A percentile compares a stretch with the other conserved stretches of the same genome.
phyloP scores from a whole-genome alignment of 2,888 invertebrate genomes.

The Copidosoma aretas region DNA sequence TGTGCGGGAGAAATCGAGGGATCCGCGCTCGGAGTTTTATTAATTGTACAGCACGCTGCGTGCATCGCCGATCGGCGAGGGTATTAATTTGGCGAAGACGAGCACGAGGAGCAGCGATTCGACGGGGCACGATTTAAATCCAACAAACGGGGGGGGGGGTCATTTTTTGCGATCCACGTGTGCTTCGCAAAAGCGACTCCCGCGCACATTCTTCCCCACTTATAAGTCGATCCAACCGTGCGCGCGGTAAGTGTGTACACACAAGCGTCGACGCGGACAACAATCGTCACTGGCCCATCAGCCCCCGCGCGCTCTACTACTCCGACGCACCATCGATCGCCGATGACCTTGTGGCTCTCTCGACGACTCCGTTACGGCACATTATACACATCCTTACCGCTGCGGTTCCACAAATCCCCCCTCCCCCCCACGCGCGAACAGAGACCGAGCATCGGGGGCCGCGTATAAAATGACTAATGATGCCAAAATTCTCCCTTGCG shows the following conservation, averaged over 20 bases:
- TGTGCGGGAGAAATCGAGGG: too few relatives aligned
- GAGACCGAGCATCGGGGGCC: background rate
- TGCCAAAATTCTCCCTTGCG: constrained; percentile 15
- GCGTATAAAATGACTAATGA: constrained; percentile 39
- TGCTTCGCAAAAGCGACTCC: background rate
- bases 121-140: too few relatives aligned
- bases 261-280: background rate
- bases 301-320: constrained; percentile 19
- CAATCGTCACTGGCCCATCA: background rate
- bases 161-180: background rate
- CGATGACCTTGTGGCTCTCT: constrained; percentile 36
- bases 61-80: too few relatives aligned
- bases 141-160: too few relatives aligned
- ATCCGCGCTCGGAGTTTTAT: too few relatives aligned
- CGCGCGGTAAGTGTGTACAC: background rate
- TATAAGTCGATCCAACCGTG: background rate
- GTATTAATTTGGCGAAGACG: too few relatives aligned
- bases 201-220: background rate
- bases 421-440: background rate
- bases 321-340: constrained; percentile 37
- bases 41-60: too few relatives aligned
- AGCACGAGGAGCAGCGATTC: too few relatives aligned
- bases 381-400: constrained; percentile 29
- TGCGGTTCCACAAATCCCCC: background rate
- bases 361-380: constrained; percentile 22